Conservation (phyloP, 1,140 invertebrate species). For the Leucophenga varia region DNA sequence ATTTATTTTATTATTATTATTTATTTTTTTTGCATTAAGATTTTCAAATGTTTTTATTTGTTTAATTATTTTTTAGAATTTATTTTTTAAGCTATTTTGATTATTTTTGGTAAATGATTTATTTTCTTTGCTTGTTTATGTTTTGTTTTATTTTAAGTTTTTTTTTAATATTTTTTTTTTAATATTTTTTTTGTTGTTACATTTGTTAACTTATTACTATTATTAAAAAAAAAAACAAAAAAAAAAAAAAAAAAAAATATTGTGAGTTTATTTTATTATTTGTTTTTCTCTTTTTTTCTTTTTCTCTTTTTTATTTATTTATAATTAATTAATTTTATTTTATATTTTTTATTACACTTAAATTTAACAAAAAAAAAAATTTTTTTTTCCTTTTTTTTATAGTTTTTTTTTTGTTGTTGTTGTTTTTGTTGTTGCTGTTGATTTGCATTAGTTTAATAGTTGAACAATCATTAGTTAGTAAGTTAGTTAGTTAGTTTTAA, state of each 20-base stretch:
- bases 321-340: no score
- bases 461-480: slow-evolving; percentile 5
- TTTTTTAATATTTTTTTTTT: no score
- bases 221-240: no score
- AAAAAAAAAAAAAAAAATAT: no score
- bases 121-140: background rate
- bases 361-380: slow-evolving; percentile 15
- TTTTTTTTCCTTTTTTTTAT: slow-evolving; percentile 11
- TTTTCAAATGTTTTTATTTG: background rate
- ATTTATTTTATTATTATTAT: no score
- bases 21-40: background rate
- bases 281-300: slow-evolving; percentile 9
- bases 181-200: slow-evolving; percentile 4
- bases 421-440: slow-evolving; percentile 4
- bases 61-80: background rate
- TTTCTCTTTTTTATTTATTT: slow-evolving; percentile 9
- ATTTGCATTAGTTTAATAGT: no score
- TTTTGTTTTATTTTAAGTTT: slow-evolving; percentile 5
- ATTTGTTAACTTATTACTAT: slow-evolving; percentile 19
- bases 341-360: no score
- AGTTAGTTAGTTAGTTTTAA: slow-evolving; percentile 8
- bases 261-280: slow-evolving; percentile 5
- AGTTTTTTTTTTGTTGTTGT: slow-evolving; percentile 8
- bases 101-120: background rate
- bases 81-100: background rate